Evolutionary conservation across 1,140 invertebrate genomes (phyloP).

Genomic region (Bombus terrestris): DNA sequence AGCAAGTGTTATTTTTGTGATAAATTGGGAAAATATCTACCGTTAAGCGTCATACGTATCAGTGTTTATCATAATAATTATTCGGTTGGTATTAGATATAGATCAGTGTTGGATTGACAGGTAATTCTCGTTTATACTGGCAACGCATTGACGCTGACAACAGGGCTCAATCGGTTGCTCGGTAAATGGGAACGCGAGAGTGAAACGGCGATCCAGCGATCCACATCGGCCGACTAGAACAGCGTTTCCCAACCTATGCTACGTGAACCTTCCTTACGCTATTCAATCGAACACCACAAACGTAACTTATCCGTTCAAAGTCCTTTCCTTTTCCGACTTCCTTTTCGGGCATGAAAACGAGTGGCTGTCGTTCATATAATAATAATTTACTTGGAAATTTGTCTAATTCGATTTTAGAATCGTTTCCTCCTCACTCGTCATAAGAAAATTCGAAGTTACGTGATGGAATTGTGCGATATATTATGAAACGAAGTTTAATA

Average conservation of each 20-base stretch:
- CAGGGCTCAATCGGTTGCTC: conserved; percentile 23
- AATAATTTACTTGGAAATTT: background rate
- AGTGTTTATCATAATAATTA: background rate
- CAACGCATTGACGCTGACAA: conserved; percentile 34
- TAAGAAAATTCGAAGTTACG: background rate
- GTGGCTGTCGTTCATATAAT: background rate
- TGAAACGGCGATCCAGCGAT: conserved; percentile 79
- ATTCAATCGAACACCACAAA: background rate
- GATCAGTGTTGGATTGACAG: background rate
- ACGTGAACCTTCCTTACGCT: background rate
- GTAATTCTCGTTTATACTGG: background rate
- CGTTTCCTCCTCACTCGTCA: background rate
- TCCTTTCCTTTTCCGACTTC: background rate
- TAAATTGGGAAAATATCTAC: background rate
- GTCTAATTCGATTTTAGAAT: background rate
- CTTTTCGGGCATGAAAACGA: background rate
- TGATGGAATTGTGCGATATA: background rate
- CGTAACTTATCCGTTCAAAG: background rate
- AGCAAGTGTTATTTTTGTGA: background rate
- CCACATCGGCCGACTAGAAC: conserved; percentile 47
- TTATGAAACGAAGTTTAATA: background rate
- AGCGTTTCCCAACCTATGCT: conserved; percentile 38
- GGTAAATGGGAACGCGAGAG: conserved; percentile 81
- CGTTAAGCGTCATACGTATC: background rate
- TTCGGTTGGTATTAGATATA: background rate